These are phyloP conservation scores for Oenanthe oenanthe DNA, from an alignment of 2,113 vertebrate species.

Conservation along the genomic window DNA sequence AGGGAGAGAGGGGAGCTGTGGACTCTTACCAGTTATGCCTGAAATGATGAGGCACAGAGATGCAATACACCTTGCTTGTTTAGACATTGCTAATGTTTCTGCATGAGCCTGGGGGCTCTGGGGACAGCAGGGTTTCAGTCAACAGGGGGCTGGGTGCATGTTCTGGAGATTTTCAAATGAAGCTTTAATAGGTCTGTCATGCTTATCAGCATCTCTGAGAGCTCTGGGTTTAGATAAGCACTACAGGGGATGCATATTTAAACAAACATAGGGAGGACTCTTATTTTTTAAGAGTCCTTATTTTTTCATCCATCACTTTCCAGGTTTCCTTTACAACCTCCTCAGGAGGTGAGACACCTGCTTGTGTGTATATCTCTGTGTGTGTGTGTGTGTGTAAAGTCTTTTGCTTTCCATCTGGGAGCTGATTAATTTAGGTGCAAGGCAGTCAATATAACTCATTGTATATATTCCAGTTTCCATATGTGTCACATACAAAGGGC, in stretches of 20 bases:
- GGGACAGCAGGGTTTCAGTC: not conserved
- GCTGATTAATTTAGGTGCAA: conserved; percentile 1
- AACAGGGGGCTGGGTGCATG: not conserved
- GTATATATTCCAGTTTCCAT: not conserved
- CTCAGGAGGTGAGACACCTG: not conserved
- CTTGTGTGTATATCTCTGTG: not conserved
- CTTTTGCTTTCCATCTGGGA: not conserved
- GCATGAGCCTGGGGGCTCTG: not conserved
- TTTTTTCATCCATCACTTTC: not conserved
- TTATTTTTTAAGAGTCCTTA: not conserved
- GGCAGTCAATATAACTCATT: not conserved
- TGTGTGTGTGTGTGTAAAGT: not conserved
- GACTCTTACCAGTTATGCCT: not conserved
- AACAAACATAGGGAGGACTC: not conserved
- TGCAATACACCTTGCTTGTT: not conserved
- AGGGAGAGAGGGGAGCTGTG: not conserved
- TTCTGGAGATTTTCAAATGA: not conserved
- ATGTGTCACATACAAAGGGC: not conserved
- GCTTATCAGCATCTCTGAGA: not conserved
- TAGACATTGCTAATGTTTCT: not conserved
- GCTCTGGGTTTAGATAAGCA: not conserved
- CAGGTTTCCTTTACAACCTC: not conserved
- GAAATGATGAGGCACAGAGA: not conserved
- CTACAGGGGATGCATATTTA: not conserved
- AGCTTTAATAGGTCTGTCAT: not conserved